Evolutionary conservation across 2,797 vertebrate species (phyloP), one percentile per base, ranked within the genome.

Genomic region (Pelochelys cantorii): DNA sequence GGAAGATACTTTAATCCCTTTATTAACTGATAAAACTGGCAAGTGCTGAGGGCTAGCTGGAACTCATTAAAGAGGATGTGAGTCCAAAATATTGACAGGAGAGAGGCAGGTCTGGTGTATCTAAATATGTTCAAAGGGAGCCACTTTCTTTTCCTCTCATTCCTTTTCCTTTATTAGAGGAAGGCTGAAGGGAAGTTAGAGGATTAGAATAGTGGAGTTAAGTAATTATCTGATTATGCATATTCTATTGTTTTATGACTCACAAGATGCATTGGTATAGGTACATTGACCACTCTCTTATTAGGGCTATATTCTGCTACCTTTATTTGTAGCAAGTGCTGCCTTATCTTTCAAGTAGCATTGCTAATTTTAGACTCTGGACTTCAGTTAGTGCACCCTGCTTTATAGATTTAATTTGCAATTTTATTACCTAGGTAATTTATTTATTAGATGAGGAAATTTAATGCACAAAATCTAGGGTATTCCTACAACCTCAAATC

Each of bases 271-370:
- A 34, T 10, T 52, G 42, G 37, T 27, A 75, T 25, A 27, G 23
- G 25, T 48, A 42, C 37, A 75, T 22, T 37, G 18, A 27, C 12
- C 13, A 48, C 42, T 48, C 5, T 75, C 10, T 71, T 48, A 27
- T 42, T 27, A 42, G 42, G 4, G 65, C 52, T 74, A 81, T 34
- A 25, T n/a, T 82, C 4, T 1, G 5, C 27, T 88, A 27, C 62
- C 74, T 53, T 7, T 60, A 29, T 12, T 79, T 81, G 29, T 37
- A 62, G 0, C 0, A 10, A 13, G 11, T 4, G 3, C 42, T 0
- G 0, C n/a, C n/a, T 71, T 71, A 71, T 20, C 34, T 34, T 42
- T 59, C 22, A 4, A 57, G 3, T 22, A 23, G 11, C 17, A 78
- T 83, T 0, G 0, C 7, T 57, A 42, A 57, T 22, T 79, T 20